Base-by-base conservation (phyloP, 2,113 vertebrate species). In the Pollachius pollachius region DNA sequence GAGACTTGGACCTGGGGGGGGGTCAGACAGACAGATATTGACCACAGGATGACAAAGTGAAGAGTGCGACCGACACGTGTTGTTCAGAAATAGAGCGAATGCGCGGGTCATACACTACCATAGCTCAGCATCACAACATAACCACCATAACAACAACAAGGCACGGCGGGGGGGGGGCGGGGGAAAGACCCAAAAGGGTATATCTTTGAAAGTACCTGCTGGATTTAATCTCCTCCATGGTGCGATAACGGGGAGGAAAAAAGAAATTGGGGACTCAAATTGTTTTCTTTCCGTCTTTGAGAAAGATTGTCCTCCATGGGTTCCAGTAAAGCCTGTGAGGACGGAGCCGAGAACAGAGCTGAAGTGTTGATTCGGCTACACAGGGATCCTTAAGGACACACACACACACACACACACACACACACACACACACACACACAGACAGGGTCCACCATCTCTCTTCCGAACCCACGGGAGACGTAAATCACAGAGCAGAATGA, bases 291-390 rank as follows among this genome's bases (percentile, higher is more conserved):
- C 11, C 27, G 41, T 74, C 6, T 60, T 1, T 37, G 15, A 21
- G 61, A 58, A 30, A 16, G 65, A 72, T 58, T 70, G 83, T 77
- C 78, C 77, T 81, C 76, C 58, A 41, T 1, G 59, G 72, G 67
- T 21, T 71, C 64, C 65, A 30, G 58, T 73, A 63, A 65, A 73
- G 73, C 67, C 69, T 52, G 65, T 80, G 82, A 78, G 81, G 75
- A 79, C 74, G 69, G 69, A 81, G 9, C 76, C 75, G 84, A 83
- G 79, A 84, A 82, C 83, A 48, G 85, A 80, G 78, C 65, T 77
- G 80, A 85, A 83, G 76, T 86, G 89, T 84, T 82, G 85, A 89
- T 85, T 89, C 86, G 85, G 83, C 84, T 81, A 84, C 84, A 76
- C 25, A 15, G 76, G 85, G 82, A 89, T 86, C 68, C 74, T 80